Percentiles rank a stretch among this genome's conserved stretches.
Conservation (phyloP, 2,888 invertebrate genomes). For the Melanchra persicariae region DNA sequence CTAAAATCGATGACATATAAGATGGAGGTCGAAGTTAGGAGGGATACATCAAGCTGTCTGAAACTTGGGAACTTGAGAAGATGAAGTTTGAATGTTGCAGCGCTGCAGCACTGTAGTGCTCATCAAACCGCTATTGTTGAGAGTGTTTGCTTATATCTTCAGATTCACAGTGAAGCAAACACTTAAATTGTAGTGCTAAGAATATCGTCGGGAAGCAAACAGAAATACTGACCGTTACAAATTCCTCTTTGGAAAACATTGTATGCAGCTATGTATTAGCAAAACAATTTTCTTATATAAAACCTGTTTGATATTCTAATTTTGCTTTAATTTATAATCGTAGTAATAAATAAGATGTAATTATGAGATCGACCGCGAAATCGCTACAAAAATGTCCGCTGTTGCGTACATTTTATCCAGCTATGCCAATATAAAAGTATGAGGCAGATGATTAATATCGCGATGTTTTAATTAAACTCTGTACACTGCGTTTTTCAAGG, state of each 20-base stretch:
- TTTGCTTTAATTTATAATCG: too few relatives aligned
- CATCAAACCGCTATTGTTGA: conserved; percentile 58
- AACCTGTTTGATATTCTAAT: too few relatives aligned
- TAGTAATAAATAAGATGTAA: too few relatives aligned
- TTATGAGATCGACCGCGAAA: too few relatives aligned
- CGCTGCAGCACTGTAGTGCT: conserved; percentile 36
- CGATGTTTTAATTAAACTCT: too few relatives aligned
- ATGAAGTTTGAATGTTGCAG: conserved; percentile 36
- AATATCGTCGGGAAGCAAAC: conserved; percentile 19
- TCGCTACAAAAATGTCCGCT: too few relatives aligned
- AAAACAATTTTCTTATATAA: too few relatives aligned
- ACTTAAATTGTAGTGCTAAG: conserved; percentile 43
- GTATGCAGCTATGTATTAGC: too few relatives aligned
- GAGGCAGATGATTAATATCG: too few relatives aligned
- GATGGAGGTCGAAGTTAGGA: conserved; percentile 13
- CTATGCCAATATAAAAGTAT: too few relatives aligned
- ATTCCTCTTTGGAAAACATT: conserved; percentile 15
- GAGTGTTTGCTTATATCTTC: conserved; percentile 48
- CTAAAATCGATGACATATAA: conserved; percentile 10
- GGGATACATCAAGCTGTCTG: conserved; percentile 16
- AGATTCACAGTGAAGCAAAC: conserved; percentile 32
- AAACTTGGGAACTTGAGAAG: conserved; percentile 26
- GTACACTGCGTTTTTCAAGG: too few relatives aligned
- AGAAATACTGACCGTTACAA: conserved; percentile 38
- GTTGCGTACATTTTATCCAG: too few relatives aligned